phyloP scores from a whole-genome alignment of 2,888 invertebrate genomes.

The Plagodis pulveraria region DNA sequence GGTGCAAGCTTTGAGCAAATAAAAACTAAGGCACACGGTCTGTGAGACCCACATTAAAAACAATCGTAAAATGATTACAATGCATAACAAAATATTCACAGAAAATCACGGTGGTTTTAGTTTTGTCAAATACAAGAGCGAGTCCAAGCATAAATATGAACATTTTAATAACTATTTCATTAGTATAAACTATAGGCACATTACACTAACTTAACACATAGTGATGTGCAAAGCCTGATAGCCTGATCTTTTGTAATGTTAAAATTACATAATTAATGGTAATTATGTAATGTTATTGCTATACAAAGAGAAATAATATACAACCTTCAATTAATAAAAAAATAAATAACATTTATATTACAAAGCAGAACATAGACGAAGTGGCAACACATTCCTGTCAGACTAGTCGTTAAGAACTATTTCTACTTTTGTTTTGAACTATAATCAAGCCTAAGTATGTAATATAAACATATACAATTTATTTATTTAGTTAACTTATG shows the following conservation, averaged over 20 bases:
- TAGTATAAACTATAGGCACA: conserved; percentile 27
- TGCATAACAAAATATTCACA: conserved; percentile 46
- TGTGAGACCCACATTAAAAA: conserved; percentile 57
- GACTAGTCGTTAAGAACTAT: conserved; percentile 77
- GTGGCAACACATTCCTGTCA: conserved; percentile 81
- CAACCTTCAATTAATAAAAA: conserved; percentile 72
- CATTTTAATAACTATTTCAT: conserved; percentile 23
- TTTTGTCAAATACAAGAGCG: conserved; percentile 40
- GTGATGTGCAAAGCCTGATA: conserved; percentile 60
- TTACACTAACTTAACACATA: conserved; percentile 28
- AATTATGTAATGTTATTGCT: conserved; percentile 51
- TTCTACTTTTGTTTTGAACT: conserved; percentile 39
- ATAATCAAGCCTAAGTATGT: conserved; percentile 42
- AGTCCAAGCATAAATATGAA: conserved; percentile 20
- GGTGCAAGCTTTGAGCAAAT: conserved; percentile 74
- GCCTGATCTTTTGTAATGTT: conserved; percentile 51
- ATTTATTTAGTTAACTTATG: conserved; percentile 8
- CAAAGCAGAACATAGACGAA: conserved; percentile 80
- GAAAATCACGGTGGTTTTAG: conserved; percentile 56
- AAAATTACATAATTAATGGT: no score
- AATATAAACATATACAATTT: conserved; percentile 16
- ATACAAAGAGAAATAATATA: conserved; percentile 64
- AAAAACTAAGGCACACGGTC: conserved; percentile 79
- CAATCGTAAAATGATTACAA: conserved; percentile 38
- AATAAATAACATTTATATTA: conserved; percentile 80